Base-by-base conservation (phyloP, 2,797 vertebrate species). In the Alfaro cultratus region DNA sequence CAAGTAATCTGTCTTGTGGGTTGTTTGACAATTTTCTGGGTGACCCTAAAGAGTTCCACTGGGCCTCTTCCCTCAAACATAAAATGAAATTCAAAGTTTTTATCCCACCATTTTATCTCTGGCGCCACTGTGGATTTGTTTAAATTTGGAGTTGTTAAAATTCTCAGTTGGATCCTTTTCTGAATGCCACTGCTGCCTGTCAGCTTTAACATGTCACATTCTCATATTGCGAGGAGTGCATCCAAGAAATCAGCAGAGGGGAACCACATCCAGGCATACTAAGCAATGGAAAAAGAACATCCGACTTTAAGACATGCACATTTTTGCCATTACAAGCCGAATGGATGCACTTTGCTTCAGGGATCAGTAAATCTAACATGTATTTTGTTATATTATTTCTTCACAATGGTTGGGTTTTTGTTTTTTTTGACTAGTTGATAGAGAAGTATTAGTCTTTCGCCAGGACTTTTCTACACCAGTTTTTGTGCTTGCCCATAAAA, bases 371-470 rank as follows among this genome's bases (percentile, higher is more conserved):
- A 41, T 79, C 41, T 74, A 60, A 62, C 79, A 82, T 79, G 78
- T 76, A 78, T 85, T 83, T 90, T 86, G 84, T 84, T 62, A 86
- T 87, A 78, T 83, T 74, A 82, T 62, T 34, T 49, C 75, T 62
- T 67, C 23, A 74, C 74, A 21, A 34, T 43, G 31, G 51, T 12
- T 43, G 34, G 10, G 16, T 79, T 80, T 78, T 80, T 7, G 34
- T 15, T 77, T 31, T 12, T 53, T 80, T 41, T 74, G 67, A 46
- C 55, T 74, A 8, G 75, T 72, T 46, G 79, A 64, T 73, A 13
- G 39, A 83, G 72, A 34, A 26, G 47, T 72, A 15, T 26, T 41
- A 23, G 18, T 26, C 64, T 55, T 55, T 55, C 0, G 3, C 26
- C 46, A 75, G 7, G 0, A 47, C 46, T 77, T 76, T 75, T 46